Base-by-base conservation (phyloP, 2,797 vertebrate genomes). In the Micromesistius poutassou region DNA sequence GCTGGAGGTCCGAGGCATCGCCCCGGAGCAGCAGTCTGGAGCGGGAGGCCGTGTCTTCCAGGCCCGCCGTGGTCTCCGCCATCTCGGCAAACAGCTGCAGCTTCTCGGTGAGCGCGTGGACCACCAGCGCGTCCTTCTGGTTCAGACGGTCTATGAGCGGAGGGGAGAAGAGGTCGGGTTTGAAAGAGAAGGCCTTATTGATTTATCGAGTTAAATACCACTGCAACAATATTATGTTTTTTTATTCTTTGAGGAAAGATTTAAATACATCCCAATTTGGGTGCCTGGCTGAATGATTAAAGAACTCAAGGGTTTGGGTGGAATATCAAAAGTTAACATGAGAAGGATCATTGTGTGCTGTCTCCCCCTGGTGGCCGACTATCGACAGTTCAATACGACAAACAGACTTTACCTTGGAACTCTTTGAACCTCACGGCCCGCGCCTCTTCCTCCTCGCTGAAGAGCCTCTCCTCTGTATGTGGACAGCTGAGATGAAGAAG, bases 71-170 rank as follows among this genome's bases (percentile, higher is more conserved):
- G 38, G 94, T 86, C 80, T 96, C 96, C 0, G 94, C 92, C 93
- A 98, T 95, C 68, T 98, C 96, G 0, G 93, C 89, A 89, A 96
- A 98, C 81, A 98, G 94, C 88, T 96, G 96, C 28, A 97, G 94
- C 90, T 99, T 99, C 89, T 98, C 97, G 0, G 79, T 86, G 0
- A 99, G 95, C 55, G 92, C 94, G 82, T 96, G 95, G 0, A 88
- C 13, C 0, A 99, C 96, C 87, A 94, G 91, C 0, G 93, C 84
- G 50, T 99, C 98, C 79, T 96, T 98, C 84, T 87, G 35, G 70
- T 81, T 94, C 80, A 99, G 90, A 6, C 93, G 95, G 0, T 96
- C 98, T 99, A 78, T 19, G 5, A 19, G 0, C 10, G 14, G 10
- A 30, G 1, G 80, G 79, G 12, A 70, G 1, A 1, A 74, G 50